Evolutionary conservation across 2,888 invertebrate species (phyloP), one percentile per base, ranked within the genome.

Genomic region (Melanostoma mellinum): DNA sequence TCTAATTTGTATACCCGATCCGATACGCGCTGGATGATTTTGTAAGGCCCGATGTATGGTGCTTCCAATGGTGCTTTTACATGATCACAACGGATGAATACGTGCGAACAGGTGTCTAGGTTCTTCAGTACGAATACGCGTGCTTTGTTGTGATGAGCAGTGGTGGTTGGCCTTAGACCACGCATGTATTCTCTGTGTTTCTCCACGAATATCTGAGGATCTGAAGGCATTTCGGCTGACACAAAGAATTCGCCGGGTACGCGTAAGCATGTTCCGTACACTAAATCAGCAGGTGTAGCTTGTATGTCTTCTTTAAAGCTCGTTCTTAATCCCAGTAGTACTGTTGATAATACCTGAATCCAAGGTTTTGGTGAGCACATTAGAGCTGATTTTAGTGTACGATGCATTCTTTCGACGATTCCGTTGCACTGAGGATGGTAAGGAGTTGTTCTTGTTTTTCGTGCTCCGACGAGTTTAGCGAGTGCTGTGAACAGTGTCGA

Each of bases 251-350:
- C 52, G 53, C 44, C 53, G 20, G 56, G 55, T 44, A 56, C 56
- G 9, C 56, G 44, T 3, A 68, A 1, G 8, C 8, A 20, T 2
- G 44, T 32, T 2, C 56, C 68, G 40, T 68, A 56, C 4, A 68
- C 30, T 44, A 67, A 53, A 35, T 67, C 53, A 38, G 67, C 67
- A n/a, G 42, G 35, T 8, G 53, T 42, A 38, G 67, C 52, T 53
- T 67, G 40, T 4, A 53, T 68, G 3, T 55, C 46, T 10, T 48
- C 20, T 55, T n/a, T 55, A 3, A 36, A 61, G 30, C 44, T 6
- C 1, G 36, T 55, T 44, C 68, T 42, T 20, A 68, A 20, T 50
- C 40, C 58, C 32, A 69, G n/a, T 6, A 58, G 40, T 3, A 44
- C 44, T 4, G 46, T 38, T 9, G 36, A 56, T 3, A 53, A 20